These are phyloP conservation scores for Riptortus pedestris DNA, from an alignment of 1,140 invertebrate species.

Conservation along the genomic window DNA sequence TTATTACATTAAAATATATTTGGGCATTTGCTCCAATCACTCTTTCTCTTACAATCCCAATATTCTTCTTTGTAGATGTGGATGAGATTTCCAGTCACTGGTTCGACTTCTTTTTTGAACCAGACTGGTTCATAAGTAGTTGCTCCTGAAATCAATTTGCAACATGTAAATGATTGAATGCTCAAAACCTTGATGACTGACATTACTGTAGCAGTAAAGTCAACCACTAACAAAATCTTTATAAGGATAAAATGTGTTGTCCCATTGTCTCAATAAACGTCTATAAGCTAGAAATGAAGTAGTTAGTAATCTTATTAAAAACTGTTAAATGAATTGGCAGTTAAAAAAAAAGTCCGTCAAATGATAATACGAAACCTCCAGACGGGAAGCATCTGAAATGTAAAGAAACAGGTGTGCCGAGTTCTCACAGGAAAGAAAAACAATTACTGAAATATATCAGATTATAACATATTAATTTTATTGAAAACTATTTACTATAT, in stretches of 20 bases:
- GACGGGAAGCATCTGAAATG: too few species aligned
- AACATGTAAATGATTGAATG: background rate
- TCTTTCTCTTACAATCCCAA: conserved; percentile 81
- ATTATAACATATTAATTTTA: too few species aligned
- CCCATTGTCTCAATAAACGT: too few species aligned
- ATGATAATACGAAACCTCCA: too few species aligned
- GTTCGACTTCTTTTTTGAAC: conserved; percentile 79
- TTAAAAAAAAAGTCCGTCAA: too few species aligned
- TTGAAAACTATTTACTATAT: too few species aligned
- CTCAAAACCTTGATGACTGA: background rate
- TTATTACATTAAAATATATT: conserved; percentile 81
- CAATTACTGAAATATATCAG: too few species aligned
- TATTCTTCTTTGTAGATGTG: conserved; percentile 82
- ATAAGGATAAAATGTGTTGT: background rate
- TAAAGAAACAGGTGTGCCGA: too few species aligned
- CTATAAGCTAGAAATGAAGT: too few species aligned
- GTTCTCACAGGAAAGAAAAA: too few species aligned
- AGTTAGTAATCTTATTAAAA: too few species aligned
- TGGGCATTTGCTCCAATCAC: conserved; percentile 85
- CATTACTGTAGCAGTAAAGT: background rate
- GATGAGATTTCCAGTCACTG: conserved; percentile 65
- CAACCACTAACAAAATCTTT: background rate
- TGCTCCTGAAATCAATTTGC: conserved; percentile 39
- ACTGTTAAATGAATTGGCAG: too few species aligned
- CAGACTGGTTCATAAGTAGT: conserved; percentile 76